Evolutionary conservation across 2,888 invertebrate species (phyloP).

Genomic region (Corbicula japonica): DNA sequence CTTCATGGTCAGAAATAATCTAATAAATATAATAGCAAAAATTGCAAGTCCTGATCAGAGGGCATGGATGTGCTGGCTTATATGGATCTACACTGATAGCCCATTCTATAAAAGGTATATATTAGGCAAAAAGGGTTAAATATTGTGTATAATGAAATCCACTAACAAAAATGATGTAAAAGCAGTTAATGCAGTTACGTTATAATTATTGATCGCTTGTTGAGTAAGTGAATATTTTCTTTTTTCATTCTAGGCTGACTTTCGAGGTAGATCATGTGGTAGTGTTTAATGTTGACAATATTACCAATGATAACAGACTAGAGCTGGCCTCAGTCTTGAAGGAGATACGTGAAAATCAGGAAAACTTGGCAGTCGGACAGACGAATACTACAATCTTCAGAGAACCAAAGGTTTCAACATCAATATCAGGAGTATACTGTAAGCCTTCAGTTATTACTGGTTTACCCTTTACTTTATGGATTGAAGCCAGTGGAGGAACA

Average conservation of each 20-base stretch:
- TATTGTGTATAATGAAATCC: too few species aligned
- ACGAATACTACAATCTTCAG: background rate
- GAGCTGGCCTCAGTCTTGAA: slow-evolving; percentile 34
- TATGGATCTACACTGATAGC: too few species aligned
- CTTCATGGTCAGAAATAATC: too few species aligned
- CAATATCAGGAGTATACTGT: slow-evolving; percentile 21
- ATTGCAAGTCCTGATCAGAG: too few species aligned
- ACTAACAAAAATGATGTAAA: too few species aligned
- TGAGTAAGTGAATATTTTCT: background rate
- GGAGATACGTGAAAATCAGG: slow-evolving; percentile 4
- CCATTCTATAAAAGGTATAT: too few species aligned
- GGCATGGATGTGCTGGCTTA: too few species aligned
- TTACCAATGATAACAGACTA: slow-evolving; percentile 12
- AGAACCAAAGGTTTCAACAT: slow-evolving; percentile 26
- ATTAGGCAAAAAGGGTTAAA: too few species aligned
- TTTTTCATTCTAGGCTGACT: slow-evolving; percentile 22
- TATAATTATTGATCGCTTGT: too few species aligned
- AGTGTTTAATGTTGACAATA: slow-evolving; percentile 32
- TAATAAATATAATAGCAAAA: too few species aligned
- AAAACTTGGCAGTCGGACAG: slow-evolving; percentile 12
- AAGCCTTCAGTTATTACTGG: background rate
- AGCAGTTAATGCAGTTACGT: too few species aligned
- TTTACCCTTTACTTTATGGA: background rate
- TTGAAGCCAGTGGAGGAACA: too few species aligned
- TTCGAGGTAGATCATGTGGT: slow-evolving; percentile 40